Percentiles rank a stretch among this genome's conserved stretches.
phyloP scores from a whole-genome alignment of 1,140 invertebrate genomes.

The Drosophila rhopaloa region DNA sequence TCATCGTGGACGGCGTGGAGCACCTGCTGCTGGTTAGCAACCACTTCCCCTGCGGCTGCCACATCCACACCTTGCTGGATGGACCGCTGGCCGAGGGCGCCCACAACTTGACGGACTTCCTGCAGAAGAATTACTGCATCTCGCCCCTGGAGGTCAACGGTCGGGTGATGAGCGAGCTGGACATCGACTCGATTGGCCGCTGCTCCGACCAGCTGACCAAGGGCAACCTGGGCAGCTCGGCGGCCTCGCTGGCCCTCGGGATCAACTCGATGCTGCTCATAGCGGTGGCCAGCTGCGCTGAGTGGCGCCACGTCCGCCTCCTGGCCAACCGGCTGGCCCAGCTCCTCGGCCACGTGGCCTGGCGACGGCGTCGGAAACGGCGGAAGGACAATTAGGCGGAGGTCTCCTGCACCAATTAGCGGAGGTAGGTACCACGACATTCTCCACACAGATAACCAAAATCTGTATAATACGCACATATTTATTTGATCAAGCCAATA shows the following conservation, averaged over 20 bases:
- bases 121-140: conserved; percentile 92
- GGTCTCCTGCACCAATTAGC: not conserved
- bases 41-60: conserved; percentile 94
- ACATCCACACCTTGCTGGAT: conserved; percentile 89
- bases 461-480: too few relatives aligned
- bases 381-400: conserved; percentile 52
- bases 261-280: conserved; percentile 76
- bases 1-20: conserved; percentile 88
- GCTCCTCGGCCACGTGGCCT: conserved; percentile 52
- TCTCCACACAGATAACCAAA: too few relatives aligned
- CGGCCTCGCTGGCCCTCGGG: conserved; percentile 68
- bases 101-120: conserved; percentile 87
- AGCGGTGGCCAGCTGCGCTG: conserved; percentile 68
- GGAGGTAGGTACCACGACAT: not conserved
- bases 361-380: conserved; percentile 65
- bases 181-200: conserved; percentile 88
- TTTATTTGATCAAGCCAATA: too few relatives aligned
- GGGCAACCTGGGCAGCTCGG: conserved; percentile 87
- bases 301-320: conserved; percentile 59
- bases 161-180: conserved; percentile 88
- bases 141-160: conserved; percentile 93
- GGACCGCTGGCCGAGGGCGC: conserved; percentile 90
- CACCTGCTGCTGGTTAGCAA: conserved; percentile 89
- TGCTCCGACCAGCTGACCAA: conserved; percentile 89
- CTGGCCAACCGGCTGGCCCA: conserved; percentile 46